Percentiles rank a stretch among this genome's conserved stretches.
Evolutionary conservation across 2,797 vertebrate genomes (phyloP).

Genomic region (Cirrhinus mrigala): DNA sequence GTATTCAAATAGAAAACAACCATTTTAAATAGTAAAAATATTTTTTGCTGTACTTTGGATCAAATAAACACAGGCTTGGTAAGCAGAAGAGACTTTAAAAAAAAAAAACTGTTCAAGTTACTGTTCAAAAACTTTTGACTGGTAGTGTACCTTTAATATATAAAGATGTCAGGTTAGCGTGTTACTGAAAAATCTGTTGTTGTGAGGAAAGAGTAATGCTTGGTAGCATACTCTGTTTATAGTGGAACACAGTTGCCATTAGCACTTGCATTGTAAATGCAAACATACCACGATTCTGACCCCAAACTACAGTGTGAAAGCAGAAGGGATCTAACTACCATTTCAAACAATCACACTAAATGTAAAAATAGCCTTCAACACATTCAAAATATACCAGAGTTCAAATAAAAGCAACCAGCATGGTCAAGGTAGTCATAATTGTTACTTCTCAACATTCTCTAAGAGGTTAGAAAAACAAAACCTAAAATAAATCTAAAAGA

Average conservation of each 20-base stretch:
- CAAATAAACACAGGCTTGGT: too few relatives aligned
- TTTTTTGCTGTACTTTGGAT: too few relatives aligned
- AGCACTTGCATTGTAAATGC: not conserved
- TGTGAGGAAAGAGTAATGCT: not conserved
- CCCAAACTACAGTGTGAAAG: not conserved
- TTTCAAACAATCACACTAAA: not conserved
- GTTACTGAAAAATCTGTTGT: not conserved
- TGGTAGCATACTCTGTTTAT: not conserved
- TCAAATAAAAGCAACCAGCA: not conserved
- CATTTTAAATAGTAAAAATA: too few relatives aligned
- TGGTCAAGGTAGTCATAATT: not conserved
- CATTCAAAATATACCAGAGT: not conserved
- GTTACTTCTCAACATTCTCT: slow-evolving; percentile 2
- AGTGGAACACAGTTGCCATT: not conserved
- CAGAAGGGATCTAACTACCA: not conserved
- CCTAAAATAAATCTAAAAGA: not conserved
- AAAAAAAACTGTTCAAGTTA: too few relatives aligned
- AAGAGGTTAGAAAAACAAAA: slow-evolving; percentile 21
- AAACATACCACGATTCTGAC: not conserved
- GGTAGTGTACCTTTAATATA: not conserved
- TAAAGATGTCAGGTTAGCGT: not conserved
- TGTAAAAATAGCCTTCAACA: not conserved
- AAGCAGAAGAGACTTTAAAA: too few relatives aligned
- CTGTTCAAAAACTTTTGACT: too few relatives aligned
- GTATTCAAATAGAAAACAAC: too few relatives aligned